Evolutionary conservation across 1,140 invertebrate species (phyloP), one percentile per base, ranked within the genome.

Genomic region (Drosophila gunungcola): DNA sequence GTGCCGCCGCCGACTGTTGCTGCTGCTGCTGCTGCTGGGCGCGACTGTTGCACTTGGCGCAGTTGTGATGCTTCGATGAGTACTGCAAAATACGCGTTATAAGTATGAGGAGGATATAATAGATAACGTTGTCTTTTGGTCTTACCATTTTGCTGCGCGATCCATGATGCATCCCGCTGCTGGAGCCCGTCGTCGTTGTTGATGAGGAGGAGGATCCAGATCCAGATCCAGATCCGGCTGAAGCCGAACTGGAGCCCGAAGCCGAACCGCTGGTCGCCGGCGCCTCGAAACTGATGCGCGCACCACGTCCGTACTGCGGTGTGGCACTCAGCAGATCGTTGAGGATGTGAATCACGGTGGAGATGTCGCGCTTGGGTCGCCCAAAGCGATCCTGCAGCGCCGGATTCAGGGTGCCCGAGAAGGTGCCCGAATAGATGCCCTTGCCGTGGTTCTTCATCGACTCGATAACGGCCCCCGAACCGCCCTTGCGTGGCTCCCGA

Each of bases 391-490:
- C 98, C 93, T 98, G 98, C 12, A 98, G 93, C n/a, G 97, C 96
- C 61, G 98, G 97, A 93, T 98, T 98, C 11, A 99, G 92, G 7
- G 97, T 98, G 36, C 98, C 97, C 92, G 95, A 95, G 92, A 96
- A 96, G 29, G 96, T 97, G 39, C 96, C 96, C 16, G 96, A 97
- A 91, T 97, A 97, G 52, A 97, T 96, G 73, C 97, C 98, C 92
- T 97, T 97, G 45, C 97, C 97, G 81, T 98, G 96, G 91, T 98
- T 97, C 89, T 98, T 96, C 97, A 98, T 97, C 76, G 96, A 97
- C 89, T 98, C 96, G 85, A 98, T 98, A 82, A 98, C 97, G 75
- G 97, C 97, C 46, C 97, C 97, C 60, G 96, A 96, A n/a, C 94
- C 93, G 62, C 69, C 93, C 64, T 86, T 94, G 67, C 73, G 93